Evolutionary conservation across 1,140 invertebrate species (phyloP), one percentile per base, ranked within the genome.

Genomic region (Contarinia nasturtii): DNA sequence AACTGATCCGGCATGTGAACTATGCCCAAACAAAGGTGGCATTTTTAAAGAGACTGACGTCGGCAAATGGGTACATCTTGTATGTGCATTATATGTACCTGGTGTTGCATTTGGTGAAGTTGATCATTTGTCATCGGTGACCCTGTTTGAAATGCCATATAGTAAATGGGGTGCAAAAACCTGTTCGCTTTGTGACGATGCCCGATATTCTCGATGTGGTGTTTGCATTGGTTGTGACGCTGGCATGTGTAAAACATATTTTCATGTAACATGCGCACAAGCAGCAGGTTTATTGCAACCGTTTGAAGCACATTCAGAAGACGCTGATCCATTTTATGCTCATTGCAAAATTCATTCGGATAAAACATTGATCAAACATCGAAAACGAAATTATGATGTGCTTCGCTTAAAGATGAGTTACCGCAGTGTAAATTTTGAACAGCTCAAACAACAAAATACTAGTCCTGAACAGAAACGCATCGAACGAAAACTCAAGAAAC

Each of bases 261-360:
- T 98, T 65, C 95, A 98, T 67, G 92, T 96, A 18, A 97, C 92
- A 11, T 98, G 91, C 72, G 92, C 91, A 18, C 92, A 97, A 67
- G 75, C 82, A 37, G 85, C 91, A 60, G 93, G 93, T 1, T 69
- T 95, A 36, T 63, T 98, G 11, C 89, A 88, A 0, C 27, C 27
- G 10, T 27, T 27, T 27, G 92, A 96, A 67, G 87, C 89, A 1
- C 86, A 90, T 57, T 82, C 84, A 7, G 90, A 93, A 59, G 90
- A 93, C 55, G 90, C 91, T 1, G 92, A 98, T 72, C 91, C 92
- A 1, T 96, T 94, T 63, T 96, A 92, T 65, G 92, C 91, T 1
- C 90, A 96, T 58, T 98, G 93, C 60, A 89, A 89, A 65, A 69
- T 92, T 20, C 86, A 92, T 65, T 87, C 86, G 0, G 86, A 90